Conservation (phyloP, 2,797 vertebrate species). For the Gadopsis marmoratus region DNA sequence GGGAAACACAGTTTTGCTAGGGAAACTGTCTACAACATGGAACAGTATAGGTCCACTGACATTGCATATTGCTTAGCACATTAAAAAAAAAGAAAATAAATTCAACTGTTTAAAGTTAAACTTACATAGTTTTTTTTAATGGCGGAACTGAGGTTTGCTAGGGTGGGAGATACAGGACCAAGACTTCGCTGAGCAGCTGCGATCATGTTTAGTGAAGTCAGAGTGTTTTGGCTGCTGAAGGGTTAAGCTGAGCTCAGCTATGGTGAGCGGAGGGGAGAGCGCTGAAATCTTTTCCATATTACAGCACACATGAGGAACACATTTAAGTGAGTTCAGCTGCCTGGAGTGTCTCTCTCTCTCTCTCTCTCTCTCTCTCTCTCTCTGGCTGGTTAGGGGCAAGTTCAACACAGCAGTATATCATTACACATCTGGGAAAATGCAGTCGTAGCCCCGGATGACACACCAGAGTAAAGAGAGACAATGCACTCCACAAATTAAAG, state of each 20-base stretch:
- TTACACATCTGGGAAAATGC: slow-evolving; percentile 85
- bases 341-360: slow-evolving; percentile 71
- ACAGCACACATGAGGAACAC: slow-evolving; percentile 85
- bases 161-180: background rate
- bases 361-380: slow-evolving; percentile 39
- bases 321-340: slow-evolving; percentile 87
- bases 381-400: slow-evolving; percentile 67
- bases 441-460: slow-evolving; percentile 62
- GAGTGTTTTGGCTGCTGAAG: slow-evolving; percentile 57
- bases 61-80: background rate
- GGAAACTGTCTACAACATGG: background rate
- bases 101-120: background rate
- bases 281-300: slow-evolving; percentile 86
- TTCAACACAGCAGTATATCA: slow-evolving; percentile 80
- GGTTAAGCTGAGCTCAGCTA: slow-evolving; percentile 78
- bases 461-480: slow-evolving; percentile 55
- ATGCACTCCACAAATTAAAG: slow-evolving; percentile 26
- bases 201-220: background rate
- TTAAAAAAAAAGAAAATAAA: background rate
- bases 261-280: slow-evolving; percentile 64
- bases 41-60: too few relatives aligned
- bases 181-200: background rate
- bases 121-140: background rate
- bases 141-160: background rate
- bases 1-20: background rate